These are phyloP conservation scores for Sardina pilchardus DNA, from an alignment of 2,113 vertebrate species.

Conservation along the genomic window DNA sequence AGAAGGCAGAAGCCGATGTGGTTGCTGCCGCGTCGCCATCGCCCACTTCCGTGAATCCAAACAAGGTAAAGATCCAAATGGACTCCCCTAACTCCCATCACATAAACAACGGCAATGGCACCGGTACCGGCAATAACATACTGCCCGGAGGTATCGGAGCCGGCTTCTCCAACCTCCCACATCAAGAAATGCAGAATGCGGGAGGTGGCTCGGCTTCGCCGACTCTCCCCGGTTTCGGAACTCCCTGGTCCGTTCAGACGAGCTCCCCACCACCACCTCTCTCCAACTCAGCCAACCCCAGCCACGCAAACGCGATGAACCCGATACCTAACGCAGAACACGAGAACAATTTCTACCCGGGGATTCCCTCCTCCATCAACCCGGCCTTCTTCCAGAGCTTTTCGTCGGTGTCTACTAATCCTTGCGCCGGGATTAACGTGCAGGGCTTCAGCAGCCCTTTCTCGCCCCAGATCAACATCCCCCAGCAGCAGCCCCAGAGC, in stretches of 20 bases:
- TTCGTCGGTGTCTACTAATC: slow-evolving; percentile 83
- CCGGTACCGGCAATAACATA: slow-evolving; percentile 66
- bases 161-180: slow-evolving; percentile 82
- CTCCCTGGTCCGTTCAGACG: slow-evolving; percentile 93
- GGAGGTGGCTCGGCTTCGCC: slow-evolving; percentile 80
- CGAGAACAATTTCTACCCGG: slow-evolving; percentile 88
- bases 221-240: slow-evolving; percentile 86
- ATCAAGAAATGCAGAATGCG: slow-evolving; percentile 78
- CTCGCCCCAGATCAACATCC: slow-evolving; percentile 86
- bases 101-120: slow-evolving; percentile 70
- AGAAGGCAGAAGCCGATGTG: slow-evolving; percentile 69
- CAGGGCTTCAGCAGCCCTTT: slow-evolving; percentile 84
- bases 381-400: slow-evolving; percentile 94
- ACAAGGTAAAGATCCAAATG: slow-evolving; percentile 70
- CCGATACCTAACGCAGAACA: slow-evolving; percentile 82
- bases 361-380: slow-evolving; percentile 88
- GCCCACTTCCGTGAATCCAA: slow-evolving; percentile 68
- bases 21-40: slow-evolving; percentile 69
- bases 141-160: slow-evolving; percentile 80
- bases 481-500: slow-evolving; percentile 81
- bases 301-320: slow-evolving; percentile 71
- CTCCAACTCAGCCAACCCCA: slow-evolving; percentile 61
- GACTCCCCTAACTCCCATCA: slow-evolving; percentile 83
- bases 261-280: slow-evolving; percentile 82
- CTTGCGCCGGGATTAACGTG: slow-evolving; percentile 82